Evolutionary conservation across 2,113 vertebrate species (phyloP).

Genomic region (Chaetops frenatus): DNA sequence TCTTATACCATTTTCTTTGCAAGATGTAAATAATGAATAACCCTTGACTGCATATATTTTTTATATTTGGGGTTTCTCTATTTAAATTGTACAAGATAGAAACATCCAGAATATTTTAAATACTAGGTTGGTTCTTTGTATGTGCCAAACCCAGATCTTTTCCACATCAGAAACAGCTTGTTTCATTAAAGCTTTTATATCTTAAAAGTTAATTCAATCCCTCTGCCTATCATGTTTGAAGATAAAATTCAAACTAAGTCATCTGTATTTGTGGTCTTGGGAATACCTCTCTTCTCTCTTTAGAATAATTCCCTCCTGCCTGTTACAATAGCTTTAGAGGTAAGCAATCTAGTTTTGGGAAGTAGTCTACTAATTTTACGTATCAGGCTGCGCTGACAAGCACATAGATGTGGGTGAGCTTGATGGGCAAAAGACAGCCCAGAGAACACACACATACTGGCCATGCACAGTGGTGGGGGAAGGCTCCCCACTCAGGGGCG

Average conservation of each 20-base stretch:
- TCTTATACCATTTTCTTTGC: background rate
- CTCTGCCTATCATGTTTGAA: background rate
- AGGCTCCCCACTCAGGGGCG: accelerated
- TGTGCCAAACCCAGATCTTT: background rate
- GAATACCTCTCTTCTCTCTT: background rate
- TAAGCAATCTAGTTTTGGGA: background rate
- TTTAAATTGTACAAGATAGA: background rate
- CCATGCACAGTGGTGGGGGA: accelerated
- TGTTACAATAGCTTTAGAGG: background rate
- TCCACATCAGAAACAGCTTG: background rate
- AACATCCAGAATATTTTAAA: background rate
- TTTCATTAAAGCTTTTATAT: background rate
- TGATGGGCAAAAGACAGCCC: background rate
- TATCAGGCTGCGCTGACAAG: background rate
- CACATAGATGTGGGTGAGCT: accelerated
- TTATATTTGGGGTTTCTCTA: background rate
- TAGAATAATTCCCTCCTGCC: background rate
- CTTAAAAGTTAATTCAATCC: background rate
- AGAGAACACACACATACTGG: accelerated
- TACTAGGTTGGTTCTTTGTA: background rate
- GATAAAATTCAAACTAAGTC: background rate
- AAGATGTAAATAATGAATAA: background rate
- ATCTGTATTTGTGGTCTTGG: background rate
- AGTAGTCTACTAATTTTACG: background rate
- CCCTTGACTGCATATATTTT: background rate